Evolutionary conservation across 1,140 invertebrate species (phyloP).

Genomic region (Uloborus diversus): DNA sequence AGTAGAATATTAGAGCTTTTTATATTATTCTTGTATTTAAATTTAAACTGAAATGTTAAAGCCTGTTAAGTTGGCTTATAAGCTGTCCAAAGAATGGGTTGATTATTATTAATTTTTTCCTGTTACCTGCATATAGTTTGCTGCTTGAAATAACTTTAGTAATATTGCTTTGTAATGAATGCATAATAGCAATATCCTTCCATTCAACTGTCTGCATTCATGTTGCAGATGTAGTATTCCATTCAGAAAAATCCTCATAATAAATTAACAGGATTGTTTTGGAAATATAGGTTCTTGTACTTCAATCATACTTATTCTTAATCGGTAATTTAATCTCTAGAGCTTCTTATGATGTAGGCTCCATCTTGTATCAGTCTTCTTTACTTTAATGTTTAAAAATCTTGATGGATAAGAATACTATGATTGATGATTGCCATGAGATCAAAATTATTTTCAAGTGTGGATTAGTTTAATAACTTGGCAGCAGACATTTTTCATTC

Average conservation of each 20-base stretch:
- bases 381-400: neutral
- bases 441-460: too few species aligned
- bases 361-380: neutral
- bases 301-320: too few species aligned
- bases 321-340: too few species aligned
- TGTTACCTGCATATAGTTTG: constrained; percentile 50
- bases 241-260: too few species aligned
- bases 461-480: too few species aligned
- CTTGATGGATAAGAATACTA: too few species aligned
- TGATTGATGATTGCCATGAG: too few species aligned
- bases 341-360: too few species aligned
- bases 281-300: too few species aligned
- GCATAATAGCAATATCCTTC: constrained; percentile 56
- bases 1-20: neutral
- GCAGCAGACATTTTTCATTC: too few species aligned
- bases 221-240: neutral
- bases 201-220: constrained; percentile 53
- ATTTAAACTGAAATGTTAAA: neutral
- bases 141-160: constrained; percentile 44
- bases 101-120: constrained; percentile 14
- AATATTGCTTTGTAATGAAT: constrained; percentile 53
- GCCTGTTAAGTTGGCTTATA: constrained; percentile 6
- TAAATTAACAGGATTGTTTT: too few species aligned
- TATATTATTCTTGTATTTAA: neutral
- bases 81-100: constrained; percentile 24